Evolutionary conservation across 2,113 vertebrate species (phyloP), one percentile per base, ranked within the genome.

Genomic region (Grammomys surdaster): DNA sequence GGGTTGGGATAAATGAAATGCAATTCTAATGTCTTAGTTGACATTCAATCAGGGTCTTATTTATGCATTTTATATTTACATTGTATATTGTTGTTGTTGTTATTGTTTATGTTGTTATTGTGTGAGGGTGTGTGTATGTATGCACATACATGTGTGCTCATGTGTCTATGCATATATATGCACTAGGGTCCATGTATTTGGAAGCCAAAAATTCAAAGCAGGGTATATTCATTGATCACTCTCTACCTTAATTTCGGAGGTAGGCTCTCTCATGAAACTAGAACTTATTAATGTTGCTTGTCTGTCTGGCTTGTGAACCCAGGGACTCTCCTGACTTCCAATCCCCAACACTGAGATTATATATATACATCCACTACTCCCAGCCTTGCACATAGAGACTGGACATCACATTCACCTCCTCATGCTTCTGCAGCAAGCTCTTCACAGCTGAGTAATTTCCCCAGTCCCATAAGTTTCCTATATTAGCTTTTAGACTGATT

Each of bases 401-500:
- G 36, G 36, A 40, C 20, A 60, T 60, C 22, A 40, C 28, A 33
- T 40, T 58, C 7, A 40, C 36, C 12, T 60, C 22, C 36, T 56
- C 22, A 60, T 9, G 12, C 16, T 46, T 85, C 4, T 65, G 8
- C 26, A 85, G 40, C 16, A 65, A 85, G 60, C 26, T 5, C 43
- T 76, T 76, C 43, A 46, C 24, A 26, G 43, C 43, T 76, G 4
- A 85, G 9, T 46, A 28, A 19, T 48, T 17, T 20, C 58, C 63
- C 26, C 26, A 17, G 40, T 31, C 40, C n/a, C 58, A 31, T 20
- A 36, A 33, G 5, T 75, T 76, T 60, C 28, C 72, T 20, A 5
- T 22, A 58, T 97, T 78, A 94, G 28, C 93, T 92, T 93, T 91
- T 81, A 91, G 90, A 89, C 20, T 93, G 36, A 67, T 91, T 77